A percentile compares a stretch with the other conserved stretches of the same genome.
phyloP scores from a whole-genome alignment of 2,113 vertebrate species.

The Sinocyclocheilus maitianheensis region DNA sequence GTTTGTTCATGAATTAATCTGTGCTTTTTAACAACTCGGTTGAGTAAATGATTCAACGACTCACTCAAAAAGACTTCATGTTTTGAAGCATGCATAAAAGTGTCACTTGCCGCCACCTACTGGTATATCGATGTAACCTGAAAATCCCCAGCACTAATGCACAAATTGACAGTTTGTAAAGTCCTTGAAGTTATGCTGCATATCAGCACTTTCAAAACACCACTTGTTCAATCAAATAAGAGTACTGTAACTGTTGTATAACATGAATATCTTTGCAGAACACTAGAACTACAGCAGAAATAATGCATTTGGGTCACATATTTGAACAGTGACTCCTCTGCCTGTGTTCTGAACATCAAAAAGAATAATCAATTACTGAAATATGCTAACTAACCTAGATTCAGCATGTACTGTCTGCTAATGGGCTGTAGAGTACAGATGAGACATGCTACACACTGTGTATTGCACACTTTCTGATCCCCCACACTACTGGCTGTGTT shows the following conservation, averaged over 20 bases:
- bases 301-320: constrained; percentile 34
- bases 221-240: background rate
- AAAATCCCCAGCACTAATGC: background rate
- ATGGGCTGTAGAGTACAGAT: background rate
- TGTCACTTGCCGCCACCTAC: too few relatives aligned
- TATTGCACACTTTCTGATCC: constrained; percentile 35
- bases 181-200: background rate
- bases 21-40: background rate
- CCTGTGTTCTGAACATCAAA: constrained; percentile 55
- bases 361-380: constrained; percentile 58
- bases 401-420: constrained; percentile 9
- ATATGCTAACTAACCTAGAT: constrained; percentile 57
- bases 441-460: background rate
- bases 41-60: background rate
- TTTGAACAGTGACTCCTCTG: constrained; percentile 26
- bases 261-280: constrained; percentile 4
- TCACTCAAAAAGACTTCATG: background rate
- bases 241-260: constrained; percentile 13
- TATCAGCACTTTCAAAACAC: background rate
- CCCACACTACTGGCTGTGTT: constrained; percentile 11
- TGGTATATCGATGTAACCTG: background rate
- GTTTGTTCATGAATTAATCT: background rate
- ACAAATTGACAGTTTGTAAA: background rate
- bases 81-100: background rate
- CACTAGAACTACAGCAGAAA: constrained; percentile 10